Evolutionary conservation across 2,797 vertebrate species (phyloP).

Genomic region (Centropyge bicolor): DNA sequence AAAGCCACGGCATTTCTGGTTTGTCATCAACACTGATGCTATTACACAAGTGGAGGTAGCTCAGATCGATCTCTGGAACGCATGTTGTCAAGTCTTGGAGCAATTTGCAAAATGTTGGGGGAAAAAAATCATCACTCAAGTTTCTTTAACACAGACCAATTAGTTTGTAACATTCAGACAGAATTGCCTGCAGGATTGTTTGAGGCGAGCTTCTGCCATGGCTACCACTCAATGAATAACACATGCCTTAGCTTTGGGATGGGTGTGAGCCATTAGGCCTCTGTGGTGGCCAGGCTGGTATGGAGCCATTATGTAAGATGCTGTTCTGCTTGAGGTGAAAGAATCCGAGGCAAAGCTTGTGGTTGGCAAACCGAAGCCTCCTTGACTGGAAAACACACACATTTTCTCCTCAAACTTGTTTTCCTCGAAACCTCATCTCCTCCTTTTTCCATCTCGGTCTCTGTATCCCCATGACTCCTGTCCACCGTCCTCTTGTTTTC

Average conservation of each 20-base stretch:
- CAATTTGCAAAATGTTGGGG: background rate
- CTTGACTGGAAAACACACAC: conserved; percentile 69
- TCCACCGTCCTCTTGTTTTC: conserved; percentile 42
- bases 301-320: conserved; percentile 61
- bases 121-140: background rate
- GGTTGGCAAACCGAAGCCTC: conserved; percentile 73
- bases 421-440: conserved; percentile 44
- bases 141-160: background rate
- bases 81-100: background rate
- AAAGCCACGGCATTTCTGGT: background rate
- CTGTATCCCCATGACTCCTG: conserved; percentile 29
- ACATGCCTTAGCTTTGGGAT: conserved; percentile 23
- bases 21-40: background rate
- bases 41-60: background rate
- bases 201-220: background rate
- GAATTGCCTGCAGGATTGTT: background rate
- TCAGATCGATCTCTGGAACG: background rate
- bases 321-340: conserved; percentile 58
- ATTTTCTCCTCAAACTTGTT: conserved; percentile 58
- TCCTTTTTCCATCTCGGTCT: conserved; percentile 45
- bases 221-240: conserved; percentile 22
- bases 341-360: conserved; percentile 69
- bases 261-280: conserved; percentile 43
- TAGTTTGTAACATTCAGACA: background rate
- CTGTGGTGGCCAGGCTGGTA: conserved; percentile 29